Evolutionary conservation across 2,797 vertebrate genomes (phyloP).

Genomic region (Siniperca scherzeri): DNA sequence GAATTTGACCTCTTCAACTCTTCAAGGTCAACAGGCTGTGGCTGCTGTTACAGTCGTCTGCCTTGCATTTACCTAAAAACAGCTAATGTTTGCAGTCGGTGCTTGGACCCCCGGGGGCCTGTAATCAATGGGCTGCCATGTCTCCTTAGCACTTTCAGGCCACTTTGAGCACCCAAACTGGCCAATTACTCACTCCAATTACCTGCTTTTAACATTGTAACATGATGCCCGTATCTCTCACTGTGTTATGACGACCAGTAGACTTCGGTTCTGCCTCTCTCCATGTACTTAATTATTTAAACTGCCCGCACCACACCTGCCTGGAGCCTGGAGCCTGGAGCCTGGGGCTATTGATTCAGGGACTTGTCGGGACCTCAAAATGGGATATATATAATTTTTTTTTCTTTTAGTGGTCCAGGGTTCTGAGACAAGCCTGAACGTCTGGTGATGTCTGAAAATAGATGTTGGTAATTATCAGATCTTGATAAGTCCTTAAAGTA

Average conservation of each 20-base stretch:
- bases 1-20: constrained; percentile 32
- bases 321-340: constrained; percentile 76
- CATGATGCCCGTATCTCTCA: constrained; percentile 81
- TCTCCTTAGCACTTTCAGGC: constrained; percentile 82
- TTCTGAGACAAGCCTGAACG: constrained; percentile 1
- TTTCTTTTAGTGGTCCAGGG: constrained; percentile 37
- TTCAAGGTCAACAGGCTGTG: constrained; percentile 67
- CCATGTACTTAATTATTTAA: constrained; percentile 88
- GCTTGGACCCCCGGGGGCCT: constrained; percentile 41
- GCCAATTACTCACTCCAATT: constrained; percentile 84
- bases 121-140: constrained; percentile 78
- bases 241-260: constrained; percentile 84
- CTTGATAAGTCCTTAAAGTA: constrained; percentile 16
- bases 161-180: constrained; percentile 79
- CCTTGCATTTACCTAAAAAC: constrained; percentile 58
- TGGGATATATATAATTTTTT: constrained; percentile 28
- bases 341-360: constrained; percentile 83
- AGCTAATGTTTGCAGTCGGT: constrained; percentile 63
- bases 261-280: constrained; percentile 78
- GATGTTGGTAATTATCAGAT: constrained; percentile 7
- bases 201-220: constrained; percentile 86
- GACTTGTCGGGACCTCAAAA: constrained; percentile 75
- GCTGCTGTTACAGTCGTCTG: constrained; percentile 53
- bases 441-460: constrained; percentile 22
- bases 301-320: constrained; percentile 83